Percentiles rank a stretch among this genome's conserved stretches.
These are phyloP conservation scores for Amia ocellicauda DNA, from an alignment of 2,113 vertebrate species.

Conservation along the genomic window DNA sequence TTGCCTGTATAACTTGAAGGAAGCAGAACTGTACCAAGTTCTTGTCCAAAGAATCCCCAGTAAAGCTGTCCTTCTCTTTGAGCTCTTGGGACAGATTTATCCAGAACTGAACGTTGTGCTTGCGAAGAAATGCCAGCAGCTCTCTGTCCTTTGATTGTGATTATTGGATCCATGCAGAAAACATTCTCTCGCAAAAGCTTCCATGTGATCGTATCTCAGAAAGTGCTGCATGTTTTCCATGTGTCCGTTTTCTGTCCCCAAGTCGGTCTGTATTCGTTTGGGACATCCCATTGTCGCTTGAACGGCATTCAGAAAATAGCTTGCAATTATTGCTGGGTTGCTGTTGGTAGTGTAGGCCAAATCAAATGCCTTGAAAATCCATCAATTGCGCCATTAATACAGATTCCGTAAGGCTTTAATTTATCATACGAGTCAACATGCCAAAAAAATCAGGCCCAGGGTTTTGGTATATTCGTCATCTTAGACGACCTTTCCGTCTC, in stretches of 20 bases:
- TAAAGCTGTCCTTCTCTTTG: not conserved
- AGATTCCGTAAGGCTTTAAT: slow-evolving; percentile 13
- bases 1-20: slow-evolving; percentile 12
- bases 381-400: too few species aligned
- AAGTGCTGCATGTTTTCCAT: slow-evolving; percentile 18
- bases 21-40: slow-evolving; percentile 7
- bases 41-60: slow-evolving; percentile 9
- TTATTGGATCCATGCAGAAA: slow-evolving; percentile 24
- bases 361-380: too few species aligned
- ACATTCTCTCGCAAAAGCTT: slow-evolving; percentile 11
- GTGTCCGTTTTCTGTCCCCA: slow-evolving; percentile 12
- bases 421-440: slow-evolving; percentile 27
- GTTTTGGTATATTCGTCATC: slow-evolving; percentile 11
- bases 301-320: slow-evolving; percentile 25
- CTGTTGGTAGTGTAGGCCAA: too few species aligned
- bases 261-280: slow-evolving; percentile 9
- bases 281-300: slow-evolving; percentile 7
- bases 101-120: not conserved
- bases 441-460: slow-evolving; percentile 24
- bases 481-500: slow-evolving; percentile 11
- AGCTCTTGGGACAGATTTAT: slow-evolving; percentile 4
- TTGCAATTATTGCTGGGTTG: slow-evolving; percentile 19
- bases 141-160: slow-evolving; percentile 26
- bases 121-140: slow-evolving; percentile 31
- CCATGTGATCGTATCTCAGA: not conserved